Percentiles rank a stretch among this genome's conserved stretches.
phyloP scores from a whole-genome alignment of 2,113 vertebrate genomes.

The Perca flavescens region DNA sequence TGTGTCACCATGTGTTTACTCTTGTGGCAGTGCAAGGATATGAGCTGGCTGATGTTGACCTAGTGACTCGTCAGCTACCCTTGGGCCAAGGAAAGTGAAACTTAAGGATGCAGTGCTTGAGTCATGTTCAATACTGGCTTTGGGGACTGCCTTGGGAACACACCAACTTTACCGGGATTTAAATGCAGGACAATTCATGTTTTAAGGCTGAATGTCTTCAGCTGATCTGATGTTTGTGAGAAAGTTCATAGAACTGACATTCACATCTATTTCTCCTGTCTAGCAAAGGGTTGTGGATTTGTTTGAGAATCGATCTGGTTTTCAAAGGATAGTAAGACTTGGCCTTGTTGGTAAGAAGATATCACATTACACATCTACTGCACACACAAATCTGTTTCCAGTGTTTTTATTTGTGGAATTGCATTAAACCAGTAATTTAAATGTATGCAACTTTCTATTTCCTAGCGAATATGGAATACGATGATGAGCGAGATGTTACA shows the following conservation, averaged over 20 bases:
- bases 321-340: constrained; percentile 46
- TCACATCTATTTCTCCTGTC: constrained; percentile 5
- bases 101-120: neutral
- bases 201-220: neutral
- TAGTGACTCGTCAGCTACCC: neutral
- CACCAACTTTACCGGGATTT: no score
- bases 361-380: neutral
- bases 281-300: constrained; percentile 57
- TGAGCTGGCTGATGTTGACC: neutral
- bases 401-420: neutral
- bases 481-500: neutral
- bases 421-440: neutral
- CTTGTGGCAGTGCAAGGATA: neutral
- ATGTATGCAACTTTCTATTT: neutral
- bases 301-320: constrained; percentile 21
- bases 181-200: neutral
- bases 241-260: neutral
- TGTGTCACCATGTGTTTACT: neutral
- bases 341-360: constrained; percentile 62
- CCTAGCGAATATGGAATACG: constrained; percentile 17
- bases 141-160: neutral
- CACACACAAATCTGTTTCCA: neutral
- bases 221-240: neutral
- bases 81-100: constrained; percentile 55
- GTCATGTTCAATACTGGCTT: neutral